Base-by-base conservation (phyloP, 2,113 vertebrate species). In the Rhinogobius similis region DNA sequence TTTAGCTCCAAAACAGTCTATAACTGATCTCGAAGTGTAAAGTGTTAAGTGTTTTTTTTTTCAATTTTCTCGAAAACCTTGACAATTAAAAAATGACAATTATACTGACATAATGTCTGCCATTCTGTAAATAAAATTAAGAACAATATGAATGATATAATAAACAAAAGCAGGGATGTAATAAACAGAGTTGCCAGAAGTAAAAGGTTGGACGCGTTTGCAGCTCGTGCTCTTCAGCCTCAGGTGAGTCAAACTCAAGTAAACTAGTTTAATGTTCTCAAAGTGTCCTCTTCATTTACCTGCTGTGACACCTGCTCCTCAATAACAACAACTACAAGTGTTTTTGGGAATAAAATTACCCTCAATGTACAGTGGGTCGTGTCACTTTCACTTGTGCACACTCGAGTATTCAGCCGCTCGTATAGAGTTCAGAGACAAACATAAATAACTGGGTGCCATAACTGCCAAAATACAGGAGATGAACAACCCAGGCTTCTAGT, bases 251-350 rank as follows among this genome's bases (percentile, higher is more conserved):
- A 44, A 44, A 44, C 13, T 44, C 0, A 14, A 44, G 13, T 44
- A 16, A 44, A 44, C 43, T 16, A 8, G 8, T 36, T 8, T n/a
- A n/a, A 23, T 55, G 23, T 24, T 55, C 24, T 56, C 53, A 26
- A 9, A 24, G 21, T 55, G 23, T 9, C n/a, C 21, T 23, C 52
- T 11, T 55, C 21, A 14, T 26, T 10, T 12, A 58, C 55, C 55
- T 58, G 55, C 55, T n/a, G 26, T 59, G 56, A 59, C 56, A 32
- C 56, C 27, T 59, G 56, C 56, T 59, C 16, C 58, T 24, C 52
- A n/a, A 6, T 23, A 12, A 13, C 24, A 12, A 55, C 6, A 55
- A 55, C 24, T 58, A 27, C 55, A 61, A 10, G 16, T n/a, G 11
- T 52, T 26, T 29, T 29, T 55, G 10, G 3, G 36, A 36, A 36